A percentile compares a stretch with the other conserved stretches of the same genome.
These are phyloP conservation scores for Chlamydotis undulata DNA, from an alignment of 2,113 vertebrate genomes.

Conservation along the genomic window DNA sequence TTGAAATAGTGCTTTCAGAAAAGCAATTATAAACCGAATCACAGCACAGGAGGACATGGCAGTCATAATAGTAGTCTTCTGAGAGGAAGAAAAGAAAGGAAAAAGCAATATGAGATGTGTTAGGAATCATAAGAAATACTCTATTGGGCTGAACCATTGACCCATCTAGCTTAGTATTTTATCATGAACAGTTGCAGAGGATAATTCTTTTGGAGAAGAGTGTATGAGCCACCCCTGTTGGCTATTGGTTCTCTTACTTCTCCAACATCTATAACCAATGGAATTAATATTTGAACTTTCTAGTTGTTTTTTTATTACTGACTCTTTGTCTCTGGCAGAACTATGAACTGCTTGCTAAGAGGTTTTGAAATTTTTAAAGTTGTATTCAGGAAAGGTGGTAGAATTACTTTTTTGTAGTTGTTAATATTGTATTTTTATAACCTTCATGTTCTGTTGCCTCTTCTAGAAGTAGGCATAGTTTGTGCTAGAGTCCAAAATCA, in stretches of 20 bases:
- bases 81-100: not conserved
- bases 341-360: not conserved
- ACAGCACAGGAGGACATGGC: not conserved
- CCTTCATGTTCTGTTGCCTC: not conserved
- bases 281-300: not conserved
- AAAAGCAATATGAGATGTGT: not conserved
- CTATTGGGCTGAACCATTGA: not conserved
- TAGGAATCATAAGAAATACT: not conserved
- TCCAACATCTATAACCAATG: not conserved
- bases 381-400: not conserved
- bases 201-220: not conserved
- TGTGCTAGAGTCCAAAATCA: not conserved
- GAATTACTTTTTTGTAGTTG: not conserved
- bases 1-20: conserved; percentile 13
- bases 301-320: conserved; percentile 1
- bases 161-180: not conserved
- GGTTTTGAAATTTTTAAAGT: not conserved
- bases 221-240: not conserved
- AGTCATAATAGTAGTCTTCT: not conserved
- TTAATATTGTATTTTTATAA: not conserved
- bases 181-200: not conserved
- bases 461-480: not conserved
- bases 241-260: not conserved
- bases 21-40: not conserved
- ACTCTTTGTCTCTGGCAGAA: not conserved